Percentiles rank a stretch among this genome's conserved stretches.
Conservation (phyloP, 2,797 vertebrate genomes). For the Megaceryle alcyon region DNA sequence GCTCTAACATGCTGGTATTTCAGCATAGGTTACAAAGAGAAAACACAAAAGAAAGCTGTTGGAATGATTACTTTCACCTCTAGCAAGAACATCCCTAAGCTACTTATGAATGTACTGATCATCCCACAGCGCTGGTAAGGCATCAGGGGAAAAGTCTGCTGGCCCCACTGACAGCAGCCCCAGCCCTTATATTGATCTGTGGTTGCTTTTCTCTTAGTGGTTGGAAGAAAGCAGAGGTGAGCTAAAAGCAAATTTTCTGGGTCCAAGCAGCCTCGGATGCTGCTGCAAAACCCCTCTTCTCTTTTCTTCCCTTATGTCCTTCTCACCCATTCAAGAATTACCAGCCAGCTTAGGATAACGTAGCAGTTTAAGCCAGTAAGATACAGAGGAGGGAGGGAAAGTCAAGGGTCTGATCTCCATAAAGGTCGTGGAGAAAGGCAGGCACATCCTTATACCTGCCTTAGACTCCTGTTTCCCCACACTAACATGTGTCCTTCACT, state of each 20-base stretch:
- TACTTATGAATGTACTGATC: neutral
- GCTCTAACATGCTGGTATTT: neutral
- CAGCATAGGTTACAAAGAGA: neutral
- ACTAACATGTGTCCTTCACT: rapidly evolving
- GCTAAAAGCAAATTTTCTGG: neutral
- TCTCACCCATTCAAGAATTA: neutral
- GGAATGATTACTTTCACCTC: neutral
- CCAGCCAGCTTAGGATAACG: neutral
- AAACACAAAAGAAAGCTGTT: neutral
- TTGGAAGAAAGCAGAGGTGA: neutral
- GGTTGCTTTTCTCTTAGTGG: neutral
- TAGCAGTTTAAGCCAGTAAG: neutral
- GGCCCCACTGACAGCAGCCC: neutral
- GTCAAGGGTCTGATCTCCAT: neutral
- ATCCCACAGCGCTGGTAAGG: neutral
- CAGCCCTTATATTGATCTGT: rapidly evolving
- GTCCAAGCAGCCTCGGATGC: neutral
- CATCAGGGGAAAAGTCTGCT: neutral
- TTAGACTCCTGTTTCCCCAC: rapidly evolving
- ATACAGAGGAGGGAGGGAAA: neutral
- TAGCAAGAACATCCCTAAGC: neutral
- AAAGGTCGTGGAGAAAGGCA: neutral
- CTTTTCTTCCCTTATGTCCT: neutral
- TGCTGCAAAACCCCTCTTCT: neutral
- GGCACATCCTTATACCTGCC: neutral